Evolutionary conservation across 2,797 vertebrate genomes (phyloP), one percentile per base, ranked within the genome.

Genomic region (Enteromius paludinosus): DNA sequence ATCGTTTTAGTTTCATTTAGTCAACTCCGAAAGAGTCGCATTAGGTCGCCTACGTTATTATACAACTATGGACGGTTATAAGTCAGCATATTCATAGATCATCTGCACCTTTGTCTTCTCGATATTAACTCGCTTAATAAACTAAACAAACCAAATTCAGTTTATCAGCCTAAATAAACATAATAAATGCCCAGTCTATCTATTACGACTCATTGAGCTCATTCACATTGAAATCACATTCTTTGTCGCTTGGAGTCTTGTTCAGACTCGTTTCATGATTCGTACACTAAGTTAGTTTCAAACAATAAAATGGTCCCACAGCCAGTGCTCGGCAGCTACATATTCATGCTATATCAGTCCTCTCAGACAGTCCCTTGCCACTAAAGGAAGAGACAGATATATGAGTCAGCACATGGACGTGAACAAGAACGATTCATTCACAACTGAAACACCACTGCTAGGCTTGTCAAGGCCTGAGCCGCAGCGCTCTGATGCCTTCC

Each of bases 391-490:
- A 64, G 59, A 49, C 45, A 18, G 28, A 35, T 54, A 45, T 76
- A 45, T 35, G 77, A 66, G 45, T 68, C 43, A 54, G 62, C 23
- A n/a, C 47, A 68, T 54, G 33, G n/a, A 66, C 54, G 28, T 28
- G 64, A 68, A 68, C 43, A 78, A 35, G 28, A 49, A 54, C 12
- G 28, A 65, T 78, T 78, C 28, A 54, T 79, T 79, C 77, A 54
- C 28, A 28, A 54, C 41, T 77, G 25, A 14, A 47, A 49, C 75
- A 64, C 23, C 56, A 77, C 74, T 25, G 85, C 83, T 54, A 66
- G 87, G 80, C 77, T 78, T 73, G 76, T 80, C 69, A 73, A 70
- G 83, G 70, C 76, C 79, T 35, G 64, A 79, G 62, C 61, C 72
- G 59, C 69, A 69, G 79, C 56, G 18, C 43, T 49, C 71, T 70